phyloP scores from a whole-genome alignment of 2,797 vertebrate species.

The Echiichthys vipera region DNA sequence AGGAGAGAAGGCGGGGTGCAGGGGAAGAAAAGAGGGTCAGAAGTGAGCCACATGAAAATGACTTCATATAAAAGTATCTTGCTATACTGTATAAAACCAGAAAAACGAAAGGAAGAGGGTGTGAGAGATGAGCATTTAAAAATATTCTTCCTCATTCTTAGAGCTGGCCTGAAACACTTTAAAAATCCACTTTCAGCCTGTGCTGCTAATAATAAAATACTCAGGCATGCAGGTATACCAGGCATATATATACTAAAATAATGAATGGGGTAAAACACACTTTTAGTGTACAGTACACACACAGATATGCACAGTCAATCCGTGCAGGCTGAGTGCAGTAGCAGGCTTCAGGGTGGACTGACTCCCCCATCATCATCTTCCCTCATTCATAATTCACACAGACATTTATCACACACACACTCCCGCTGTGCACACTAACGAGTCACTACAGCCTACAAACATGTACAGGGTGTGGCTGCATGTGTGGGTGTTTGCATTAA shows the following conservation, averaged over 20 bases:
- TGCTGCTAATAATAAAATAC: conserved; percentile 27
- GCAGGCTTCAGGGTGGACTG: conserved; percentile 45
- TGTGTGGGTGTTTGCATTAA: conserved; percentile 45
- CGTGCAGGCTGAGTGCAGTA: conserved; percentile 24
- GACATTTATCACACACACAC: conserved; percentile 73
- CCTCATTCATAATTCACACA: conserved; percentile 81
- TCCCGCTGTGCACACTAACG: conserved; percentile 55
- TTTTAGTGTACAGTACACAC: neutral
- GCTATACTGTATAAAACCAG: neutral
- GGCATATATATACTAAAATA: conserved; percentile 20
- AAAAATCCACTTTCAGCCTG: conserved; percentile 11
- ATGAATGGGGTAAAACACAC: conserved; percentile 16
- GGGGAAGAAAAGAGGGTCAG: neutral
- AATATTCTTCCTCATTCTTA: conserved; percentile 14
- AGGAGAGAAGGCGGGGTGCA: neutral
- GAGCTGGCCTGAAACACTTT: neutral
- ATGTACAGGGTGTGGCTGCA: conserved; percentile 35
- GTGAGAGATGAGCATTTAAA: conserved; percentile 16
- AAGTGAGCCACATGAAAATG: neutral
- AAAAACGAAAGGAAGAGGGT: conserved; percentile 17
- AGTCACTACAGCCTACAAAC: conserved; percentile 44
- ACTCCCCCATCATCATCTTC: conserved; percentile 55
- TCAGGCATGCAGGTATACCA: conserved; percentile 11
- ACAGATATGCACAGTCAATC: conserved; percentile 8
- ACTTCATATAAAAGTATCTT: neutral